Base-by-base conservation (phyloP, 1,140 invertebrate species). In the Dendrolimus punctatus region DNA sequence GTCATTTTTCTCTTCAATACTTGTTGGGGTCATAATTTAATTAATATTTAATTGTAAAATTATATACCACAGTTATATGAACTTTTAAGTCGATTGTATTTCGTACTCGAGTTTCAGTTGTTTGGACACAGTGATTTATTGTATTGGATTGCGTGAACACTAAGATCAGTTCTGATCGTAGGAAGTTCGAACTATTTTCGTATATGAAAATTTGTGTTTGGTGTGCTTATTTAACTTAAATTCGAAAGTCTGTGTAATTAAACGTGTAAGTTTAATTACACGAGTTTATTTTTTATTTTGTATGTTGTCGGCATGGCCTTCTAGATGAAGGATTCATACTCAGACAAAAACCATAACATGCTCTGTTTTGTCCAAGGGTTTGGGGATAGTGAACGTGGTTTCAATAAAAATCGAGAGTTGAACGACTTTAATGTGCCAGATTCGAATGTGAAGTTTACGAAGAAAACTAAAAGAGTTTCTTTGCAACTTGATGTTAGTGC, bases 291-390 rank as follows among this genome's bases (percentile, higher is more conserved):
- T 23, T 23, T 23, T 23, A 23, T 23, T 23, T 23, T 23, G 3
- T 23, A 23, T 23, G 23, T 45, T 6, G 0, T 44, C 37, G 44
- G 46, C 10, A 73, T 76, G 73, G 64, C 66, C 71, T 71, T 68
- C 66, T 86, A 82, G 75, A 86, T 84, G 83, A 86, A 83, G 76
- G 80, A 86, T 52, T 68, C 73, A 52, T 76, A 82, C 71, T 62
- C 80, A 61, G 76, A 83, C 51, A 79, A 86, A 71, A 84, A 23
- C 23, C 23, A 2, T 23, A 23, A 81, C 80, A 86, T 86, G 83
- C 78, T 86, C 52, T 86, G 83, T 73, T 84, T 84, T 55, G 78
- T 86, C 43, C 79, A 86, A 77, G 73, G 76, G 40, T 83, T 80
- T 61, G 64, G 73, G 60, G 72, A 81, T 60, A 66, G 73, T 47